Percentiles rank a stretch among this genome's conserved stretches.
These are phyloP conservation scores for Orchesellides sinensis DNA, from an alignment of 2,888 invertebrate species.

Conservation along the genomic window DNA sequence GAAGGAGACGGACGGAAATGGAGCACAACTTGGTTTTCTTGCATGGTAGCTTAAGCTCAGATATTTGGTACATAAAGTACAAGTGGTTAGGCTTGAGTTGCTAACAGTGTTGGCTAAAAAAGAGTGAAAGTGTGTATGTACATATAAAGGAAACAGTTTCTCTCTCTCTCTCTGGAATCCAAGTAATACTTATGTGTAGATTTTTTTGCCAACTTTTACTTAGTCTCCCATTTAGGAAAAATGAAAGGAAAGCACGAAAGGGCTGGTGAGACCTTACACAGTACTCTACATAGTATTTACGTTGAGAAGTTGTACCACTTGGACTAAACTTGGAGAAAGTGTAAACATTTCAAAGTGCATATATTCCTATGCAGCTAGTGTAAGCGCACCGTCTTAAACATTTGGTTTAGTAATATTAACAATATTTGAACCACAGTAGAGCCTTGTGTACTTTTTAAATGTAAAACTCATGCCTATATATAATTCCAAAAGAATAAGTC, in stretches of 20 bases:
- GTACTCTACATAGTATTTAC: no score
- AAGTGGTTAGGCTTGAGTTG: not conserved
- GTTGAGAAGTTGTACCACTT: not conserved
- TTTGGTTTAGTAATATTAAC: no score
- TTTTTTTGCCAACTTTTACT: conserved; percentile 4
- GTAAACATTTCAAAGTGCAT: no score
- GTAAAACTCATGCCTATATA: no score
- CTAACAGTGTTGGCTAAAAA: not conserved
- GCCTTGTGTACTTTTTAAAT: no score
- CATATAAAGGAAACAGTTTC: no score
- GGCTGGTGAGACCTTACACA: conserved; percentile 38
- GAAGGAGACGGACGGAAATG: conserved; percentile 52
- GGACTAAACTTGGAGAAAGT: conserved; percentile 1
- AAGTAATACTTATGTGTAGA: not conserved
- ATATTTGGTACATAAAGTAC: not conserved
- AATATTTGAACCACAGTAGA: no score
- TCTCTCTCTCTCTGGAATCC: no score
- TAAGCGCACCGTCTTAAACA: not conserved
- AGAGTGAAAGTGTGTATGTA: not conserved
- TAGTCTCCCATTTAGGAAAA: conserved; percentile 2
- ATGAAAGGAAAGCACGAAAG: conserved; percentile 29
- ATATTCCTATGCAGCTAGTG: no score
- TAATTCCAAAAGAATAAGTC: no score
- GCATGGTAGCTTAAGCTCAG: not conserved
- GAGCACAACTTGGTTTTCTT: conserved; percentile 20